phyloP scores from a whole-genome alignment of 2,888 invertebrate species.

The Portevinia maculata region DNA sequence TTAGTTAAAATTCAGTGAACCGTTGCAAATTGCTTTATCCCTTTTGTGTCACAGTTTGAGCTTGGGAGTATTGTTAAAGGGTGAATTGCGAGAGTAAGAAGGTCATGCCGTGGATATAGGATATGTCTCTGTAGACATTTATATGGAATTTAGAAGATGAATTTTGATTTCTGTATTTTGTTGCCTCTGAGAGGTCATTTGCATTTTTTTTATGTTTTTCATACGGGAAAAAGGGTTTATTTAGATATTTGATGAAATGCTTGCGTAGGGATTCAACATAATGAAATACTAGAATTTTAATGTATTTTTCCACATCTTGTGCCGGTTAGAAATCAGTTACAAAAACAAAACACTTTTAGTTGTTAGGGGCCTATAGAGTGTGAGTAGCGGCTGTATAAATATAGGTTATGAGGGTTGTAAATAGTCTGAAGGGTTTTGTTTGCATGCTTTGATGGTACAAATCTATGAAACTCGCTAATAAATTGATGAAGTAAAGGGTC shows the following conservation, averaged over 20 bases:
- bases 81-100: background rate
- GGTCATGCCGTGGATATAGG: background rate
- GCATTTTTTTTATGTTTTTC: background rate
- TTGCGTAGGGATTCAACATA: slow-evolving; percentile 48
- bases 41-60: slow-evolving; percentile 62
- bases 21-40: slow-evolving; percentile 68
- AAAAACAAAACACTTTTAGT: background rate
- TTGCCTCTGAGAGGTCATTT: slow-evolving; percentile 21
- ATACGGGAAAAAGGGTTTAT: slow-evolving; percentile 31
- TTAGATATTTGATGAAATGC: slow-evolving; percentile 40
- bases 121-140: slow-evolving; percentile 55
- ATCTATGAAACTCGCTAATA: background rate
- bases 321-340: background rate
- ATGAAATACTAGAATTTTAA: slow-evolving; percentile 58
- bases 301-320: background rate
- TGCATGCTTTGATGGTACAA: background rate
- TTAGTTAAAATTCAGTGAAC: slow-evolving; percentile 65
- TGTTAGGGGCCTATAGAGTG: background rate
- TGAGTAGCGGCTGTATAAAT: background rate
- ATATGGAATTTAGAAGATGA: slow-evolving; percentile 61
- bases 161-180: slow-evolving; percentile 58
- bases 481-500: no score
- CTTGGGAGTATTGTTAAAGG: background rate
- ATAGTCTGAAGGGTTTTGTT: background rate
- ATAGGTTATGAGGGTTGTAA: background rate